Conservation (phyloP, 2,797 vertebrate species). For the Pagetopsis macropterus region DNA sequence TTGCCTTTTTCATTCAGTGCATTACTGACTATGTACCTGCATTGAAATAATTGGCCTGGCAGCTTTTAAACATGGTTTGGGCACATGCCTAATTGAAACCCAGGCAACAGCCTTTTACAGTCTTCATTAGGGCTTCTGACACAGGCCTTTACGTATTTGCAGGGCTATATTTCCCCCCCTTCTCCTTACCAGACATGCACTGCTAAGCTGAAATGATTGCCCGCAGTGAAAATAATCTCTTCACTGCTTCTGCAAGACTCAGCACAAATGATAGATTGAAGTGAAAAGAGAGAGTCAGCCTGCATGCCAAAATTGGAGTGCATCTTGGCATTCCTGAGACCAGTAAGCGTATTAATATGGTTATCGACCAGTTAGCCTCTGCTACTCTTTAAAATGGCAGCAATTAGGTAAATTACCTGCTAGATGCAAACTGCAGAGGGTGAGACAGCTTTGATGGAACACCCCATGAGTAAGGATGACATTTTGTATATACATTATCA, state of each 20-base stretch:
- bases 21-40: slow-evolving; percentile 51
- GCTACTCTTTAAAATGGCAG: slow-evolving; percentile 57
- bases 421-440: slow-evolving; percentile 29
- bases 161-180: slow-evolving; percentile 46
- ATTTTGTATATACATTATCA: slow-evolving; percentile 47
- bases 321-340: slow-evolving; percentile 71
- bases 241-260: slow-evolving; percentile 73
- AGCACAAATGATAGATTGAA: slow-evolving; percentile 78
- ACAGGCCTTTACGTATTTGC: slow-evolving; percentile 50
- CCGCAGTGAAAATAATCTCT: slow-evolving; percentile 77
- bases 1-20: slow-evolving; percentile 43
- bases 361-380: slow-evolving; percentile 65
- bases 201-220: slow-evolving; percentile 76
- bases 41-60: slow-evolving; percentile 49
- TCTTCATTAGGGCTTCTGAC: slow-evolving; percentile 68
- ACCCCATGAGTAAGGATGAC: slow-evolving; percentile 43
- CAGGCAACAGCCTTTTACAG: slow-evolving; percentile 53
- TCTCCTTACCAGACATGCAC: slow-evolving; percentile 72
- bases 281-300: slow-evolving; percentile 61
- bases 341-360: slow-evolving; percentile 67
- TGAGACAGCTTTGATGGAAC: slow-evolving; percentile 35
- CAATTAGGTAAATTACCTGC: slow-evolving; percentile 50
- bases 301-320: slow-evolving; percentile 68
- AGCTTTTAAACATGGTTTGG: slow-evolving; percentile 49
- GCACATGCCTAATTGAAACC: slow-evolving; percentile 59